Conservation (phyloP, 2,113 vertebrate genomes). For the Calyptommatus sinebrachiatus region DNA sequence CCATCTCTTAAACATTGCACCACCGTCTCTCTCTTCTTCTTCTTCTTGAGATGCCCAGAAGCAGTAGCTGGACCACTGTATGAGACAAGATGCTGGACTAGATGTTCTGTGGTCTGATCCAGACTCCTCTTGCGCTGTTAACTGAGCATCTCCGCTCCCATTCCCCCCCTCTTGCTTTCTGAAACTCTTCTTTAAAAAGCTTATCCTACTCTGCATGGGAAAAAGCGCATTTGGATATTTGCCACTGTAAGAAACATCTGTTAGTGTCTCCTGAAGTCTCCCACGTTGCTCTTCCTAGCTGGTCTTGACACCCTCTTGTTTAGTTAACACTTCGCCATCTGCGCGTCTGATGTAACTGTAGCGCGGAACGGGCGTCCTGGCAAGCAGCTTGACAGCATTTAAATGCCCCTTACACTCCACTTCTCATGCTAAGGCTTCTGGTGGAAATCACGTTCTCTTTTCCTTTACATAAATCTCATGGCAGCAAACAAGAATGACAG, state of each 20-base stretch:
- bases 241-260: conserved; percentile 48
- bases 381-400: conserved; percentile 23
- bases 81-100: neutral
- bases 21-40: too few species aligned
- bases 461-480: neutral
- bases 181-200: neutral
- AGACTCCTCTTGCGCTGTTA: too few species aligned
- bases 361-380: conserved; percentile 36
- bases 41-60: too few species aligned
- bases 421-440: neutral
- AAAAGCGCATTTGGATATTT: conserved; percentile 26
- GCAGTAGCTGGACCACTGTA: neutral
- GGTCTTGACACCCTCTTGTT: conserved; percentile 40
- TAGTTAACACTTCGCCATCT: conserved; percentile 63
- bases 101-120: too few species aligned
- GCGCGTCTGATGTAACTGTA: conserved; percentile 41
- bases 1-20: too few species aligned
- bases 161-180: conserved; percentile 29
- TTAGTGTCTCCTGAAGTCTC: conserved; percentile 31
- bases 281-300: conserved; percentile 40
- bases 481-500: too few species aligned
- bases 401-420: conserved; percentile 26
- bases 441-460: neutral
- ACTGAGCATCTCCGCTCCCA: too few species aligned
- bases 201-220: neutral